phyloP scores from a whole-genome alignment of 2,113 vertebrate genomes.

The Protomyctophum bolini region DNA sequence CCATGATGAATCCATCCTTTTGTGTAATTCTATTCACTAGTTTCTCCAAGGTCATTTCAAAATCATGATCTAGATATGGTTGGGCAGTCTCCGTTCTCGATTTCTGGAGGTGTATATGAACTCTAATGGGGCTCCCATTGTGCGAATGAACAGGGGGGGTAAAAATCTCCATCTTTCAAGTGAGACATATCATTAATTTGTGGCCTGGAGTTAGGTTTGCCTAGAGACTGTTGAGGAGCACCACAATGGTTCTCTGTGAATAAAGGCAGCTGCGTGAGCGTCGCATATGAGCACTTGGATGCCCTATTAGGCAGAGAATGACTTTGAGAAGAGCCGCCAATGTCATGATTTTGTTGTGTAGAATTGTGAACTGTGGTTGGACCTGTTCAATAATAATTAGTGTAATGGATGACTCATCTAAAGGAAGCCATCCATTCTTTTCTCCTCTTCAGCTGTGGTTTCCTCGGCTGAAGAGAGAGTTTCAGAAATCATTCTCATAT shows the following conservation, averaged over 20 bases:
- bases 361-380: background rate
- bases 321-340: conserved; percentile 44
- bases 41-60: conserved; percentile 12
- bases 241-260: conserved; percentile 18
- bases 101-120: conserved; percentile 36
- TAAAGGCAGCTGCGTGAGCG: background rate
- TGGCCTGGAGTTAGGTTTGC: conserved; percentile 45
- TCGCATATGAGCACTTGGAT: conserved; percentile 18
- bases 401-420: conserved; percentile 9
- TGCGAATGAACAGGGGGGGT: conserved; percentile 42
- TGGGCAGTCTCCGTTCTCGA: conserved; percentile 25
- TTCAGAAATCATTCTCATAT: background rate
- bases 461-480: background rate
- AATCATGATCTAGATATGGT: background rate
- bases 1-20: background rate
- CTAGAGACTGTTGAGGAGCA: conserved; percentile 2
- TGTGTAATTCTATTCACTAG: conserved; percentile 15
- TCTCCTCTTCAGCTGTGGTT: background rate
- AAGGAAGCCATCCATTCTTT: conserved; percentile 3
- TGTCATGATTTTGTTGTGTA: conserved; percentile 14
- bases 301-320: conserved; percentile 13
- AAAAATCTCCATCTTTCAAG: conserved; percentile 31
- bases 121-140: conserved; percentile 34
- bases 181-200: conserved; percentile 57
- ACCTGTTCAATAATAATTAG: conserved; percentile 15